Conservation (phyloP, 30 jellyfish, hydroid and myxozoan genomes). For the Aurelia aurita region DNA sequence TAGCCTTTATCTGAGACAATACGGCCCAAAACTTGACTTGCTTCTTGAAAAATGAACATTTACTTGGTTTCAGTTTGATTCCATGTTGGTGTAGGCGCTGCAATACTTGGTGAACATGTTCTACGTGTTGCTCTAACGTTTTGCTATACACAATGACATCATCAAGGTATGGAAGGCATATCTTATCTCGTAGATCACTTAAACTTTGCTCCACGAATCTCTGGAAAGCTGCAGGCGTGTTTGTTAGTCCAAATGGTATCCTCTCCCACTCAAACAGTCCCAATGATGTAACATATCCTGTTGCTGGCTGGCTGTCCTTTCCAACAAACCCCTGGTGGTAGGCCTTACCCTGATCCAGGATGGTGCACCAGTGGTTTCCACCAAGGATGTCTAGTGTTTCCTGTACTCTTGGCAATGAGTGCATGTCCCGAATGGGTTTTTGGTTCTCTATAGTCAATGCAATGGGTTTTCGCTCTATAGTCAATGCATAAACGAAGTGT, state of each 20-base stretch:
- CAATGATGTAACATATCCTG: no score
- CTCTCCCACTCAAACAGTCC: no score
- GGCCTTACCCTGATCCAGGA: no score
- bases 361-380: no score
- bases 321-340: no score
- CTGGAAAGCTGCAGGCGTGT: constrained; percentile 74
- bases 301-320: no score
- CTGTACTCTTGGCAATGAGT: neutral
- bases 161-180: constrained; percentile 31
- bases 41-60: no score
- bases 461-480: no score
- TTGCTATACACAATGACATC: constrained; percentile 48
- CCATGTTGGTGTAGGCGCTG: constrained; percentile 60
- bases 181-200: no score
- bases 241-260: constrained; percentile 59
- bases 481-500: no score
- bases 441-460: no score
- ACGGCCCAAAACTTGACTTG: constrained; percentile 59
- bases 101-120: constrained; percentile 54
- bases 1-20: constrained; percentile 50
- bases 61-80: constrained; percentile 50
- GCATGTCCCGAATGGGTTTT: no score
- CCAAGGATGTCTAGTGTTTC: constrained; percentile 33
- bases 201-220: constrained; percentile 24
- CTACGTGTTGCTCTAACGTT: constrained; percentile 51